Conservation (phyloP, 2,113 vertebrate genomes). For the Entomyzon cyanotis region DNA sequence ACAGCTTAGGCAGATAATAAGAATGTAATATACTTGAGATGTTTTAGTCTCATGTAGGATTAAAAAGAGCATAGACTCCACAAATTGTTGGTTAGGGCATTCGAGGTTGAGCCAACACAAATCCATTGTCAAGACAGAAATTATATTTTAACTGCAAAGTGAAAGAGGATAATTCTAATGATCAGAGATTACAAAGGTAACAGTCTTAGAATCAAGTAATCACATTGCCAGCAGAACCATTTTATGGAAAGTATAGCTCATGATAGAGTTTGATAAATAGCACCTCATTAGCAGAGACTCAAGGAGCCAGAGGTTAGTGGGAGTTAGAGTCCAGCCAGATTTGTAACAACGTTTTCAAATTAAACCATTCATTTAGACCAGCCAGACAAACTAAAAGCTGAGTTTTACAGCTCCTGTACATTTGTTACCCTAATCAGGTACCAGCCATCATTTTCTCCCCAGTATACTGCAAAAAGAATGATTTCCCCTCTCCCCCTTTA, state of each 20-base stretch:
- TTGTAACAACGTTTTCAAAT: slow-evolving; percentile 18
- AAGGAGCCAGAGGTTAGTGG: slow-evolving; percentile 1
- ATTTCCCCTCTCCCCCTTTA: not conserved
- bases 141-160: slow-evolving; percentile 7
- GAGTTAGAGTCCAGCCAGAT: slow-evolving; percentile 16
- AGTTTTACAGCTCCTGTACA: not conserved
- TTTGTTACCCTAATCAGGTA: slow-evolving; percentile 19
- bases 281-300: slow-evolving; percentile 19
- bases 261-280: slow-evolving; percentile 29
- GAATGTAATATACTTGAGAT: not conserved
- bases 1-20: not conserved
- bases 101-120: not conserved
- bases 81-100: not conserved
- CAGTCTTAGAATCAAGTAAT: not conserved
- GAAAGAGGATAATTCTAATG: slow-evolving; percentile 24
- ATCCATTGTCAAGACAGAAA: slow-evolving; percentile 1
- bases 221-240: not conserved
- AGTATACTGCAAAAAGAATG: not conserved
- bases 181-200: not conserved
- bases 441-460: not conserved
- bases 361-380: slow-evolving; percentile 16
- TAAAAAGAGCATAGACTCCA: not conserved
- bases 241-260: not conserved
- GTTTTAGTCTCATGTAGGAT: not conserved
- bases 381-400: not conserved